These are phyloP conservation scores for Phrixothrix hirtus DNA, from an alignment of 2,888 invertebrate genomes.

Conservation along the genomic window DNA sequence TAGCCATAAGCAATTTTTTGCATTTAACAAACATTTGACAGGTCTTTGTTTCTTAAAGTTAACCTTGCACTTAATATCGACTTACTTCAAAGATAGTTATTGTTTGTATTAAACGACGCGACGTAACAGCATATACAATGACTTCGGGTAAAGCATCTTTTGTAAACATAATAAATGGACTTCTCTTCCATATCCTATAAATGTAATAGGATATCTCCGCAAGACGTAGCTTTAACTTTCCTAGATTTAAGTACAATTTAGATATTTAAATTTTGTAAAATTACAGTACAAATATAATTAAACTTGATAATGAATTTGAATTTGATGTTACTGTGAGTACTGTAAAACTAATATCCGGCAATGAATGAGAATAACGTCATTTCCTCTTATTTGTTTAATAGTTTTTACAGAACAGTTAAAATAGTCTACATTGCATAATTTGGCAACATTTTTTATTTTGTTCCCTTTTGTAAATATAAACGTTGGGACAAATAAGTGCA, in stretches of 20 bases:
- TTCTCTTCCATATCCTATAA: conserved; percentile 8
- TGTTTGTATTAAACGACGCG: conserved; percentile 21
- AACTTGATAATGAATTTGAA: not conserved
- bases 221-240: too few species aligned
- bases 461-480: too few species aligned
- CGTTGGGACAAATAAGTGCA: too few species aligned
- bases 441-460: not conserved
- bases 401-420: conserved; percentile 6
- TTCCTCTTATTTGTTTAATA: conserved; percentile 19
- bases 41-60: conserved; percentile 14
- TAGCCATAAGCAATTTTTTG: conserved; percentile 23
- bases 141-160: conserved; percentile 4
- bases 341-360: conserved; percentile 24
- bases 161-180: conserved; percentile 14
- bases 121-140: conserved; percentile 2
- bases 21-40: conserved; percentile 18
- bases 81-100: conserved; percentile 10
- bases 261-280: too few species aligned
- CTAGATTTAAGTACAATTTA: too few species aligned
- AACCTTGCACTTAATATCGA: conserved; percentile 10
- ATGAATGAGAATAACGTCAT: conserved; percentile 16
- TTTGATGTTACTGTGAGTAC: conserved; percentile 6
- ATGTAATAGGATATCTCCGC: conserved; percentile 10
- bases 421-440: conserved; percentile 1
- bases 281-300: too few species aligned